phyloP scores from a whole-genome alignment of 2,888 invertebrate species.

The Mellilla xanthometata region DNA sequence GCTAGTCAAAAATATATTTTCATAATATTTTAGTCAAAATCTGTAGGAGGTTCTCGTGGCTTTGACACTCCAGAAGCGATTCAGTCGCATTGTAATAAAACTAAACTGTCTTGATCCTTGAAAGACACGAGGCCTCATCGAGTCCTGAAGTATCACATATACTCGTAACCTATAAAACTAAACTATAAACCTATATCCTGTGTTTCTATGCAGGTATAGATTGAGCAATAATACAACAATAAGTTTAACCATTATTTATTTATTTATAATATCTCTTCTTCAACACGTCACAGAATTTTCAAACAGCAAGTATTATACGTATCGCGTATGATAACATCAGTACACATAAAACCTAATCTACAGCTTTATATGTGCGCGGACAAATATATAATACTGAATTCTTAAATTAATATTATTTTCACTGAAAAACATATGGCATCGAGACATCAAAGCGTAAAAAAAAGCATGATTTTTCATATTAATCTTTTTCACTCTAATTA shows the following conservation, averaged over 20 bases:
- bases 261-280: slow-evolving; percentile 67
- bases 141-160: no score
- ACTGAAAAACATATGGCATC: slow-evolving; percentile 35
- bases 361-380: slow-evolving; percentile 18
- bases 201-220: no score
- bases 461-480: slow-evolving; percentile 33
- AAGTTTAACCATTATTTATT: slow-evolving; percentile 62
- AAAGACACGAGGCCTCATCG: no score
- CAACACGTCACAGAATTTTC: slow-evolving; percentile 61
- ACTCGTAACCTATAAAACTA: no score
- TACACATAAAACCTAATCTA: slow-evolving; percentile 40
- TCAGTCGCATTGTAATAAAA: no score
- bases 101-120: no score
- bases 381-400: slow-evolving; percentile 53
- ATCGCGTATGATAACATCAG: slow-evolving; percentile 48
- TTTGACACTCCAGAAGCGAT: no score
- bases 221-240: slow-evolving; percentile 50
- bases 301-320: slow-evolving; percentile 59
- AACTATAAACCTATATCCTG: no score
- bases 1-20: no score
- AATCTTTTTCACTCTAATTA: slow-evolving; percentile 48
- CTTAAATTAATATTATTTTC: slow-evolving; percentile 39
- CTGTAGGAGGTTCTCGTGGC: no score
- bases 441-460: slow-evolving; percentile 42
- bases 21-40: no score